These are phyloP conservation scores for Dermochelys coriacea DNA, from an alignment of 2,797 vertebrate genomes.

Conservation along the genomic window DNA sequence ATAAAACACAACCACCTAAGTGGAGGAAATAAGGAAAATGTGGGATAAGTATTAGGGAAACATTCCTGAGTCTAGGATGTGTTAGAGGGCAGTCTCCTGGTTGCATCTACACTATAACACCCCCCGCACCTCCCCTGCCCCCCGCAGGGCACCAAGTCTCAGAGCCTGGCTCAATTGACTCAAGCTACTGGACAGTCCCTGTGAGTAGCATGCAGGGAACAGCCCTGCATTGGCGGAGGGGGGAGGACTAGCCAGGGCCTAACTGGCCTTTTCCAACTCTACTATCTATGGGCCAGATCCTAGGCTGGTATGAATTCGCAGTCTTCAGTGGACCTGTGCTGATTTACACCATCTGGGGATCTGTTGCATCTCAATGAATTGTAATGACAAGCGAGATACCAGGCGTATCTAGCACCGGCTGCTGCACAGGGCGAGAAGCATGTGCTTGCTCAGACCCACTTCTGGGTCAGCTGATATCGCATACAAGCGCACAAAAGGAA, in stretches of 20 bases:
- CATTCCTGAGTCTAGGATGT: neutral
- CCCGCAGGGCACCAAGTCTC: neutral
- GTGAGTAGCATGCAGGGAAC: neutral
- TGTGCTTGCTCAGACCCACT: neutral
- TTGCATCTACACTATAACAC: too few relatives aligned
- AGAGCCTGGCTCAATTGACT: neutral
- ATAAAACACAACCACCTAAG: too few relatives aligned
- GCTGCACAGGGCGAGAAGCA: neutral
- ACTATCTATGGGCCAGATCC: neutral
- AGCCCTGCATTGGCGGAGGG: neutral
- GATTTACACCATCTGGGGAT: neutral
- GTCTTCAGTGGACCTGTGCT: neutral
- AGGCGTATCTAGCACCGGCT: neutral
- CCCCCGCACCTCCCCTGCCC: too few relatives aligned
- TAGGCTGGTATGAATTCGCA: neutral
- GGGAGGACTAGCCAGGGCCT: accelerated
- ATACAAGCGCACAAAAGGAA: neutral
- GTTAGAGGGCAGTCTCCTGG: too few relatives aligned
- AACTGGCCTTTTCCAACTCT: neutral
- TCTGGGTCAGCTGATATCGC: neutral
- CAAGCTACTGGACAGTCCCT: neutral
- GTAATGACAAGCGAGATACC: neutral
- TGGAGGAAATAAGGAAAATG: too few relatives aligned
- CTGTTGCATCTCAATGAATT: neutral
- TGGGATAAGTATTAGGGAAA: neutral